These are phyloP conservation scores for Maniola hyperantus DNA, from an alignment of 2,888 invertebrate genomes.

Conservation along the genomic window DNA sequence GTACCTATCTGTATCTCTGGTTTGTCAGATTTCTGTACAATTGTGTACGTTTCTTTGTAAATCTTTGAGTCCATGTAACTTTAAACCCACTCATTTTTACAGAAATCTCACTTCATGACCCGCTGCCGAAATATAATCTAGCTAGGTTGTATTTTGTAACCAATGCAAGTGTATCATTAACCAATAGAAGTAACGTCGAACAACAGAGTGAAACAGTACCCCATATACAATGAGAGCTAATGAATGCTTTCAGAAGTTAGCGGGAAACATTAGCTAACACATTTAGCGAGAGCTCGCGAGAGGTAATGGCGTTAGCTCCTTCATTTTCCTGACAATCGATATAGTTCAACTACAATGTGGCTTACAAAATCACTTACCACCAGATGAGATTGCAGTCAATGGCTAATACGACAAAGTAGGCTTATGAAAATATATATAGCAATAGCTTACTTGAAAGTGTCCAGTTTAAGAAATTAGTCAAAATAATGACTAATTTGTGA, in stretches of 20 bases:
- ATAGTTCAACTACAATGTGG: neutral
- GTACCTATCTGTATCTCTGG: no score
- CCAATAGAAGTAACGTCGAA: constrained; percentile 6
- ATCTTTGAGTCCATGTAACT: no score
- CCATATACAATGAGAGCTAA: constrained; percentile 18
- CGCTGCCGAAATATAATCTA: neutral
- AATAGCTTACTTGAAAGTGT: no score
- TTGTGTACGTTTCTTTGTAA: no score
- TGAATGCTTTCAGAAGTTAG: constrained; percentile 21
- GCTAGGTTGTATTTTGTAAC: neutral
- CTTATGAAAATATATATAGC: no score
- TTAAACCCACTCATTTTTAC: no score
- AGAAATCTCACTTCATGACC: neutral
- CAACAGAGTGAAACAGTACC: neutral
- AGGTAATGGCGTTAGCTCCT: constrained; percentile 1
- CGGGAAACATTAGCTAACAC: constrained; percentile 10
- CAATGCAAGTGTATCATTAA: neutral
- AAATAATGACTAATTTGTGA: no score
- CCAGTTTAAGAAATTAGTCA: no score
- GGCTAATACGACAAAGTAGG: no score
- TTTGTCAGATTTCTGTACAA: no score
- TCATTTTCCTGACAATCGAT: neutral
- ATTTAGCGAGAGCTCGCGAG: neutral
- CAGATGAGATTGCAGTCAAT: neutral
- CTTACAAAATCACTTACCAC: neutral